Evolutionary conservation across 2,113 vertebrate species (phyloP).

Genomic region (Myiozetetes cayanensis): DNA sequence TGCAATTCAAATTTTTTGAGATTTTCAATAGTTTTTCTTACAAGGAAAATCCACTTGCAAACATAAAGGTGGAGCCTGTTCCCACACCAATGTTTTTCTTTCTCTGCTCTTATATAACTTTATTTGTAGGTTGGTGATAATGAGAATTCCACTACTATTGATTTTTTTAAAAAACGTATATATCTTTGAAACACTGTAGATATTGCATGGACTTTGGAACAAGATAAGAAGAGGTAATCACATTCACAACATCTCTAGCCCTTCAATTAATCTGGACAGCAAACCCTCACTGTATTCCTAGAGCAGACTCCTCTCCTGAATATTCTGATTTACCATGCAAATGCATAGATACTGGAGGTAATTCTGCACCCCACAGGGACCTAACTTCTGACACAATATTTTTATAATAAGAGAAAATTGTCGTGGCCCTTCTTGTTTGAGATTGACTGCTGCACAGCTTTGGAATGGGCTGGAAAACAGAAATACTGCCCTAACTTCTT

Average conservation of each 20-base stretch:
- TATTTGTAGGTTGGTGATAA: slow-evolving; percentile 37
- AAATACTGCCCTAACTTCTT: neutral
- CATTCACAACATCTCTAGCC: neutral
- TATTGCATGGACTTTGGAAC: slow-evolving; percentile 28
- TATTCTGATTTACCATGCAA: neutral
- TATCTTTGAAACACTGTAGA: neutral
- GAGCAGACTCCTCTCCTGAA: neutral
- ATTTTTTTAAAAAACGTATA: neutral
- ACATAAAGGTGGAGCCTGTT: neutral
- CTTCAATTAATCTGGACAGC: slow-evolving; percentile 10
- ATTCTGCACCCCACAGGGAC: neutral
- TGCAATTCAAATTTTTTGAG: neutral
- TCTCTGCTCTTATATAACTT: neutral
- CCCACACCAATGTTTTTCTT: neutral
- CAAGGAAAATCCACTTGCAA: neutral
- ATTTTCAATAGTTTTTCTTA: neutral
- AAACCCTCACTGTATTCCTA: neutral
- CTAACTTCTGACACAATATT: neutral
- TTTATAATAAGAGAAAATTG: neutral
- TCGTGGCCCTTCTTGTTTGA: neutral
- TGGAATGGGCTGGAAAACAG: neutral
- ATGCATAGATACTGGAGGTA: neutral
- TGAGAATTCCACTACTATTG: slow-evolving; percentile 14
- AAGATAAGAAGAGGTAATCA: slow-evolving; percentile 37
- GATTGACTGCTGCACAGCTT: neutral